Evolutionary conservation across 2,797 vertebrate species (phyloP), one percentile per base, ranked within the genome.

Genomic region (Typhlichthys eigenmanni): DNA sequence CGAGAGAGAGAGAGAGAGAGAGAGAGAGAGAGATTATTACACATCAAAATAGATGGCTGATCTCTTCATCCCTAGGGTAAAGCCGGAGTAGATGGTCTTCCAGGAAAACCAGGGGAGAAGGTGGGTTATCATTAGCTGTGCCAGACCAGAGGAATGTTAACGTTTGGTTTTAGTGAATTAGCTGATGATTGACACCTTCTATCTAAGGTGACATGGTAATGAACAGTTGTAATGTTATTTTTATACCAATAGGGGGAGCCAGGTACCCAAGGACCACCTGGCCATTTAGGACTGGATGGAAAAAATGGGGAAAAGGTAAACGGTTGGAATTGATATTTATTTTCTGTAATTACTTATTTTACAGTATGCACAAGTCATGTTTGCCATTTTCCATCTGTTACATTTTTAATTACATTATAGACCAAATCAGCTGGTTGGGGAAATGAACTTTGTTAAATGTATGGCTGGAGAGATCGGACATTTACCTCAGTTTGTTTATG

Each of bases 231-330:
- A 46, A 57, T 62, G 55, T 81, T 43, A 68, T 58, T 38, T 55
- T 6, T 66, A 1, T 50, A 19, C 74, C 74, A 82, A 49, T 71
- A 96, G 94, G 95, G 94, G 29, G 88, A 90, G 17, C 52, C 47
- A 0, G 94, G 94, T 5, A n/a, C 58, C 43, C 51, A 68, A 0
- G 94, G 95, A 75, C 80, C 74, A 60, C 81, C 89, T 53, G 95
- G 95, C 4, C 43, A 79, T 58, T 88, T 91, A 58, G 95, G 93
- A 14, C 10, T 75, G 34, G 71, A 86, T 4, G 95, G 94, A 32
- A 45, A 68, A 0, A 85, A 89, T 0, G 93, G 95, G 13, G 58
- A 63, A 45, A 64, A 87, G 83, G 95, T 95, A 59, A 83, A 91
- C 88, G 34, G 54, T 59, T 46, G 13, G 10, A 58, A 7, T 11